Evolutionary conservation across 1,140 invertebrate species (phyloP).

Genomic region (Drosophila subobscura): DNA sequence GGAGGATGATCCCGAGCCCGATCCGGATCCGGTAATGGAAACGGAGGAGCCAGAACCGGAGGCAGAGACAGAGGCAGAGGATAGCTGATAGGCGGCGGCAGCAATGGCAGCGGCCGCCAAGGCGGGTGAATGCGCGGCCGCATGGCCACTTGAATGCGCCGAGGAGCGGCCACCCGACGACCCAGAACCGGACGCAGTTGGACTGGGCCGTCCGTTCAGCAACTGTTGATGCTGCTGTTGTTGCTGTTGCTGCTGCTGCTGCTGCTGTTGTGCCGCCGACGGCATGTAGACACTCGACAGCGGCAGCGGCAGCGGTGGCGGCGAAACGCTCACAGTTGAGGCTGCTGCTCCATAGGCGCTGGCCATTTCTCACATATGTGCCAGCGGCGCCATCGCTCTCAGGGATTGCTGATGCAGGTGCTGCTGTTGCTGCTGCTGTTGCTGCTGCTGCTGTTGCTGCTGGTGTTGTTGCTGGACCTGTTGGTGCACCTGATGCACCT

Average conservation of each 20-base stretch:
- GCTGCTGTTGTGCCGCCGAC: constrained; percentile 38
- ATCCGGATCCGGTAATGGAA: not conserved
- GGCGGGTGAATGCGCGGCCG: constrained; percentile 78
- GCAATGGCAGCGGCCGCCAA: constrained; percentile 49
- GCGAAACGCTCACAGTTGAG: constrained; percentile 48
- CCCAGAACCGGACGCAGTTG: constrained; percentile 74
- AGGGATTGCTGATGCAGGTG: constrained; percentile 86
- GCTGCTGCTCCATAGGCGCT: constrained; percentile 73
- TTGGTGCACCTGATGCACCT: constrained; percentile 80
- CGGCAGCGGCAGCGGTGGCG: constrained; percentile 39
- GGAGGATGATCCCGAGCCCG: constrained; percentile 14
- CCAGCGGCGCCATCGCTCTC: constrained; percentile 87
- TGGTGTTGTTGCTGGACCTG: constrained; percentile 60
- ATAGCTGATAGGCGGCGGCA: constrained; percentile 63
- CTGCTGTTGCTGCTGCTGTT: constrained; percentile 82
- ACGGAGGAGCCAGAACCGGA: constrained; percentile 14
- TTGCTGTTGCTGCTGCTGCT: constrained; percentile 31
- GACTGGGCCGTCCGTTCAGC: constrained; percentile 69
- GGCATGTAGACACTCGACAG: constrained; percentile 44
- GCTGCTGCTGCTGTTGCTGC: constrained; percentile 83
- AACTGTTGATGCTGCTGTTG: constrained; percentile 60
- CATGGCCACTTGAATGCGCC: constrained; percentile 74
- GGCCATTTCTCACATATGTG: constrained; percentile 90
- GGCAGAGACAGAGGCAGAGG: constrained; percentile 26
- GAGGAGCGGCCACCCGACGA: constrained; percentile 78